phyloP scores from a whole-genome alignment of 2,797 vertebrate species.

The Brachymystax lenok region DNA sequence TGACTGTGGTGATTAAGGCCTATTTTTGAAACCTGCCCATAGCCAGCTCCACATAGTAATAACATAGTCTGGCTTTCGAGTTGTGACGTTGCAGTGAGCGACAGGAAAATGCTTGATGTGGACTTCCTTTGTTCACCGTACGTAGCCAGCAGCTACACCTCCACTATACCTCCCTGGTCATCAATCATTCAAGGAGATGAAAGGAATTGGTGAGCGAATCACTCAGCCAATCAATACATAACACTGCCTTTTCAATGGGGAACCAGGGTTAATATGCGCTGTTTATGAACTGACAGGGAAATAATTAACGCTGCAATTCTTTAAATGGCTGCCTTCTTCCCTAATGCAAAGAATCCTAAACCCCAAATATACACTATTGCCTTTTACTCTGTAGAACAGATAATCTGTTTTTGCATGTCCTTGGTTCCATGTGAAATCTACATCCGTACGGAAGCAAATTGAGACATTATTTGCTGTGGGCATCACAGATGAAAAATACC shows the following conservation, averaged over 20 bases:
- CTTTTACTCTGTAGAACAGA: background rate
- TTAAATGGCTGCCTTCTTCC: no score
- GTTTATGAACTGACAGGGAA: conserved; percentile 40
- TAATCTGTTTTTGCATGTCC: background rate
- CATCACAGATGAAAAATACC: background rate
- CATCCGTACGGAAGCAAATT: background rate
- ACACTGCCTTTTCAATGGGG: conserved; percentile 25
- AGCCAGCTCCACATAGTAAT: background rate
- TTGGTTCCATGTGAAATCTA: background rate
- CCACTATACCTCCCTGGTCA: conserved; percentile 30
- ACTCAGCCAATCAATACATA: conserved; percentile 52
- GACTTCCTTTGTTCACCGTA: conserved; percentile 34
- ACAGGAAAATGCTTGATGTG: conserved; percentile 42
- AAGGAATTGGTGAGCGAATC: conserved; percentile 51
- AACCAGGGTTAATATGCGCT: conserved; percentile 56
- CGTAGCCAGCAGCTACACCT: conserved; percentile 22
- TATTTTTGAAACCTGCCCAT: background rate
- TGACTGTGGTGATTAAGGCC: background rate
- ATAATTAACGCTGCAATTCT: conserved; percentile 40
- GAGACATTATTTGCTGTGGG: conserved; percentile 10
- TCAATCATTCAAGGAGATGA: conserved; percentile 54
- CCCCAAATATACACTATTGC: background rate
- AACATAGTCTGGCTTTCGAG: background rate
- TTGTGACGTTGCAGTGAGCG: conserved; percentile 42
- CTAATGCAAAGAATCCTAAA: no score